A percentile compares a stretch with the other conserved stretches of the same genome.
Evolutionary conservation across 2,113 vertebrate species (phyloP).

Genomic region (Ploceus nigricollis): DNA sequence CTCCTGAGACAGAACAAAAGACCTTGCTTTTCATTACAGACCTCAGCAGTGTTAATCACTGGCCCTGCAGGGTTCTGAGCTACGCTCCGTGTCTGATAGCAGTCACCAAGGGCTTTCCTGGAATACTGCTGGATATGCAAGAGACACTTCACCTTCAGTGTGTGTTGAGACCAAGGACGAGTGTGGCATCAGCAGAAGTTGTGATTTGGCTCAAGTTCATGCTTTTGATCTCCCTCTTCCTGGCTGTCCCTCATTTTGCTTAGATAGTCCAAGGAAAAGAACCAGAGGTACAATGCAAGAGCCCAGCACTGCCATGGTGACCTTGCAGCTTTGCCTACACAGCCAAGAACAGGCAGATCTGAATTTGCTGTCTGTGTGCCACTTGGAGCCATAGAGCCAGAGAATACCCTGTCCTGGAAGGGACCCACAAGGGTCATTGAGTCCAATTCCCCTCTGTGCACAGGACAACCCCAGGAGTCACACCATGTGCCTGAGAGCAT

Average conservation of each 20-base stretch:
- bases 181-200: background rate
- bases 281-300: background rate
- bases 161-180: background rate
- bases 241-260: background rate
- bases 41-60: background rate
- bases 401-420: background rate
- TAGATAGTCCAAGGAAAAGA: background rate
- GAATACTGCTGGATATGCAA: background rate
- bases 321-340: background rate
- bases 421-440: background rate
- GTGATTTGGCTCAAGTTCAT: background rate
- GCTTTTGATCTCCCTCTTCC: background rate
- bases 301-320: background rate
- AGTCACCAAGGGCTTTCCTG: background rate
- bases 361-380: background rate
- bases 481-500: background rate
- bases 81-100: accelerated
- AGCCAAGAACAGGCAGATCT: background rate
- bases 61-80: background rate
- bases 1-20: background rate
- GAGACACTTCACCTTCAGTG: background rate
- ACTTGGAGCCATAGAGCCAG: background rate
- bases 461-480: background rate
- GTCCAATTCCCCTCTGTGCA: background rate
- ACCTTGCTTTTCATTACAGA: background rate